Base-by-base conservation (phyloP, 2,113 vertebrate genomes). In the Hirundichthys speculiger region DNA sequence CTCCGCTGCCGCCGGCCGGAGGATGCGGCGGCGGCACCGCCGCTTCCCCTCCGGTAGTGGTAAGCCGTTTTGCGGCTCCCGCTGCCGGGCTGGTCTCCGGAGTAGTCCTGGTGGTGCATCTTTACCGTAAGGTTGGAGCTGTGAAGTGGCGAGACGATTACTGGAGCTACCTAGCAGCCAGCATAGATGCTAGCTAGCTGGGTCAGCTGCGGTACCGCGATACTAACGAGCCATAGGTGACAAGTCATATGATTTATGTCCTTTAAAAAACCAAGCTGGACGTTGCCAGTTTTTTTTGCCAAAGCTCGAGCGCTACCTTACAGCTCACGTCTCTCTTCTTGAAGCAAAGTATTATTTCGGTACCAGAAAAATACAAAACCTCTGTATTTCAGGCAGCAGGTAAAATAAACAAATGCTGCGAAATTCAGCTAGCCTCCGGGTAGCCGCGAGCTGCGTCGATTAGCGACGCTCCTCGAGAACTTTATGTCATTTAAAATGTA, bases 51-150 rank as follows among this genome's bases (percentile, higher is more conserved):
- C 73, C 95, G 84, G 82, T 88, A 92, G 83, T 93, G 92, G 80
- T 89, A 92, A 75, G 93, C 71, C 87, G 96, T 93, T 92, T 96
- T 97, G 91, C 94, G 94, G 84, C 87, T 88, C 63, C 93, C 93
- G 13, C 92, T 77, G 55, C 91, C 92, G 13, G 94, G 83, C 2
- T 77, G 80, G 69, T 97, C 96, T 86, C 94, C 95, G 13, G 94
- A 87, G 83, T 93, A 94, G 73, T 96, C 94, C 86, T 95, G 93
- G 86, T 98, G 96, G 89, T 97, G 94, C 96, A 98, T 98, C 87
- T 91, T 84, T 68, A 75, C 76, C 62, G 83, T 45, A 18, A 57
- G 7, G 18, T 40, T 20, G 21, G 40, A 27, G 51, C 64, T 40
- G 48, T 71, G 22, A 21, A 57, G 50, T 21, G 61, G 27, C 40